Percentiles rank a stretch among this genome's conserved stretches.
phyloP scores from a whole-genome alignment of 2,113 vertebrate species.

The Cynopterus brachyotis region DNA sequence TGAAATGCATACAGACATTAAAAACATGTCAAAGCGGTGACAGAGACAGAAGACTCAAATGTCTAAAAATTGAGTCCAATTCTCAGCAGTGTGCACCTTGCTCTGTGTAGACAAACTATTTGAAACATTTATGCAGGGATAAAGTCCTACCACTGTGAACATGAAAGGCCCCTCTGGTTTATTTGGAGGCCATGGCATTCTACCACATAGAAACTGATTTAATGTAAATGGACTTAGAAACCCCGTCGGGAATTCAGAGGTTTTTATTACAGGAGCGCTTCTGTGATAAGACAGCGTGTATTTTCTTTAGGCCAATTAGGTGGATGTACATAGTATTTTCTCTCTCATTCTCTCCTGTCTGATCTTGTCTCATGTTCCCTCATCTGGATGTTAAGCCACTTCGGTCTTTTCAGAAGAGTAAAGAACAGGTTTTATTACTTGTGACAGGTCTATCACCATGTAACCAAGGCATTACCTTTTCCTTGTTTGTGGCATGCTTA shows the following conservation, averaged over 20 bases:
- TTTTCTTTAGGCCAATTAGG: neutral
- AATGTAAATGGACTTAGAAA: neutral
- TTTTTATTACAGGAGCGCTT: neutral
- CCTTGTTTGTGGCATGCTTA: neutral
- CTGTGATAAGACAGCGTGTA: neutral
- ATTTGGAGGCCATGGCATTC: neutral
- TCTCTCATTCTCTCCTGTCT: neutral
- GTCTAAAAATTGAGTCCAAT: neutral
- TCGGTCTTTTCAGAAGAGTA: neutral
- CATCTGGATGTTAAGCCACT: neutral
- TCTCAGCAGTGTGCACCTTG: neutral
- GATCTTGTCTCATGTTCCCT: neutral
- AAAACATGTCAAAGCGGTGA: neutral
- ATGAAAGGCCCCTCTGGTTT: neutral
- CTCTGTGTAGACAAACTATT: neutral
- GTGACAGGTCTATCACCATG: neutral
- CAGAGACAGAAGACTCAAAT: neutral
- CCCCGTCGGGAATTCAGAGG: neutral
- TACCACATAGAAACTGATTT: neutral
- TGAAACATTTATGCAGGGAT: neutral
- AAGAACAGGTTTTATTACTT: neutral
- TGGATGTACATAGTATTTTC: neutral
- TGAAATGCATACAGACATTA: constrained; percentile 12
- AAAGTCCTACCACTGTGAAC: neutral
- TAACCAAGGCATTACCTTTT: neutral